A percentile compares a stretch with the other conserved stretches of the same genome.
These are phyloP conservation scores for Holothuria scabra DNA, from an alignment of 53 echinoderm and acorn worm species.

Conservation along the genomic window DNA sequence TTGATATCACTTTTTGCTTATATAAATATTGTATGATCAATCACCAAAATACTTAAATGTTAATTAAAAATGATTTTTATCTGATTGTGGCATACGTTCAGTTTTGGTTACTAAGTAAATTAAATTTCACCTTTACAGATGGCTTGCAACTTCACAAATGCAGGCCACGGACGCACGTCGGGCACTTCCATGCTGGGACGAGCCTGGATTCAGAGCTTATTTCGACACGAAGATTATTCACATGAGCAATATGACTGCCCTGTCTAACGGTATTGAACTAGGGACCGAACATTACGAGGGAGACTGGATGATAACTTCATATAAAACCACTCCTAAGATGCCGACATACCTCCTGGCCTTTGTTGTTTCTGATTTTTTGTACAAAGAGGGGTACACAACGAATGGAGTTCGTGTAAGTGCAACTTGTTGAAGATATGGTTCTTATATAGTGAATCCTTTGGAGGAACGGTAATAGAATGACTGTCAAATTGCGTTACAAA, in stretches of 20 bases:
- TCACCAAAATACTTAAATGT: too few relatives aligned
- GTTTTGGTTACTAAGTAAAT: too few relatives aligned
- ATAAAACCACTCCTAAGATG: constrained; percentile 70
- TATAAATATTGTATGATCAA: too few relatives aligned
- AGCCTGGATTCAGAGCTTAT: constrained; percentile 73
- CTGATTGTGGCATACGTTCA: too few relatives aligned
- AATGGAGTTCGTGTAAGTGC: constrained; percentile 75
- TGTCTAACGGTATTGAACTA: constrained; percentile 67
- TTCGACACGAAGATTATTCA: constrained; percentile 83
- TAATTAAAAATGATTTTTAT: too few relatives aligned
- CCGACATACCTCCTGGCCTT: constrained; percentile 88
- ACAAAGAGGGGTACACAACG: constrained; percentile 57
- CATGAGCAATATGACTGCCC: constrained; percentile 67
- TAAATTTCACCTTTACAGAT: constrained; percentile 43
- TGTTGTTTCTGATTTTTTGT: constrained; percentile 78
- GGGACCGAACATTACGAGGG: neutral
- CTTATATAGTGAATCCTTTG: too few relatives aligned
- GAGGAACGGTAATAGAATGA: too few relatives aligned
- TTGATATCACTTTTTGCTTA: too few relatives aligned
- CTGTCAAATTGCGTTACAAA: too few relatives aligned
- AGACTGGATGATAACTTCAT: constrained; percentile 60
- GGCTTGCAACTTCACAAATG: constrained; percentile 85
- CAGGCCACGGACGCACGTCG: constrained; percentile 80
- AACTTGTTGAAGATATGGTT: too few relatives aligned
- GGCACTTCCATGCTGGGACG: constrained; percentile 87